A percentile compares a stretch with the other conserved stretches of the same genome.
Conservation (phyloP, 2,888 invertebrate species). For the Synergus umbraculus region DNA sequence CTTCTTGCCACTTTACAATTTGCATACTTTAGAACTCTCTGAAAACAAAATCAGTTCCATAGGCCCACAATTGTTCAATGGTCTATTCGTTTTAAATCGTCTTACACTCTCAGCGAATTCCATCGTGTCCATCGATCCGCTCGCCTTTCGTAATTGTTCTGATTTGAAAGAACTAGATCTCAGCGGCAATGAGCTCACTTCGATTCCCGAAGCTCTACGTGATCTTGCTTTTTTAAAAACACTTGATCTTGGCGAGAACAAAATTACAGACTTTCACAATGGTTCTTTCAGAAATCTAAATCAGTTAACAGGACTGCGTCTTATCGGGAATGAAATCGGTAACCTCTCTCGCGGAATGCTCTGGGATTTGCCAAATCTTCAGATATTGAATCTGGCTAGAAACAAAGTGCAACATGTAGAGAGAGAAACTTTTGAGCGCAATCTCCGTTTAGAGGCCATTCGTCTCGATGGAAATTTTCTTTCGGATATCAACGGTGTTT, state of each 20-base stretch:
- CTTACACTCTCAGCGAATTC: constrained; percentile 92
- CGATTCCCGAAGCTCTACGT: constrained; percentile 90
- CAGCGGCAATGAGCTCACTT: constrained; percentile 89
- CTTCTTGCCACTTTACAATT: constrained; percentile 91
- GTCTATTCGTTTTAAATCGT: constrained; percentile 89
- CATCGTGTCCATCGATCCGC: constrained; percentile 87
- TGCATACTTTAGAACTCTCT: constrained; percentile 92
- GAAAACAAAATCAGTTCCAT: constrained; percentile 91
- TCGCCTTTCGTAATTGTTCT: constrained; percentile 92
- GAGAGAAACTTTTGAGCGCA: constrained; percentile 89
- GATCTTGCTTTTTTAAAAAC: constrained; percentile 91
- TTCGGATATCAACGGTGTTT: constrained; percentile 93
- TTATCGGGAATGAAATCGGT: constrained; percentile 94
- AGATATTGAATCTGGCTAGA: constrained; percentile 92
- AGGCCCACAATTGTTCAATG: constrained; percentile 89
- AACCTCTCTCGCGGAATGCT: constrained; percentile 92
- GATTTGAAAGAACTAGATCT: constrained; percentile 93
- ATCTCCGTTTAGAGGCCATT: constrained; percentile 90
- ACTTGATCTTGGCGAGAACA: constrained; percentile 94
- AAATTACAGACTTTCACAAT: constrained; percentile 89
- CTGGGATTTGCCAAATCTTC: constrained; percentile 89
- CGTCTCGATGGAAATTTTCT: constrained; percentile 92
- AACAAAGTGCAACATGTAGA: constrained; percentile 93
- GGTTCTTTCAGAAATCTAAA: constrained; percentile 91
- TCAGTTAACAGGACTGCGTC: constrained; percentile 90